These are phyloP conservation scores for Therioaphis trifolii DNA, from an alignment of 2,888 invertebrate genomes.

Conservation along the genomic window DNA sequence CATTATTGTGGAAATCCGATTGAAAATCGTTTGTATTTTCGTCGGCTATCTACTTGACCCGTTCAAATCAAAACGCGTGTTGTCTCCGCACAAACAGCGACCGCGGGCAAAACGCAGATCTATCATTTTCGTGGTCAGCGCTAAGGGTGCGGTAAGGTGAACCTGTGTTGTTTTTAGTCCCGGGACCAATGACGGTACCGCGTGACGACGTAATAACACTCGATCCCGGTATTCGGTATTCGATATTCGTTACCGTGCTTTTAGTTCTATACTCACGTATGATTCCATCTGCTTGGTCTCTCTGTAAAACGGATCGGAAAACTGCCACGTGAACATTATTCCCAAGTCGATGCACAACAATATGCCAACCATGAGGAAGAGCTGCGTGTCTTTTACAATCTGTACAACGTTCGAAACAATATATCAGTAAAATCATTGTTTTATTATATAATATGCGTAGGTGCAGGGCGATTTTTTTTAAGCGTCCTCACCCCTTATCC, in stretches of 20 bases:
- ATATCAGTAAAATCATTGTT: background rate
- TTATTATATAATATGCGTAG: no score
- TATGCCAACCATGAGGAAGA: slow-evolving; percentile 96
- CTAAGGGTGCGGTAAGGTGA: no score
- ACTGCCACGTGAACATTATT: slow-evolving; percentile 97
- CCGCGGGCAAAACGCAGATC: no score
- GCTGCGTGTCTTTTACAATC: slow-evolving; percentile 97
- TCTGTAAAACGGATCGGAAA: slow-evolving; percentile 93
- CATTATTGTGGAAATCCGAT: no score
- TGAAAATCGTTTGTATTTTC: no score
- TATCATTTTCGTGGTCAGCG: background rate
- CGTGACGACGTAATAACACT: background rate
- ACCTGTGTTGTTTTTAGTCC: background rate
- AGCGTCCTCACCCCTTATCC: no score
- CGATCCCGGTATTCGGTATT: background rate
- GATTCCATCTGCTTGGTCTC: slow-evolving; percentile 91
- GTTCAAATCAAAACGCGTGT: no score
- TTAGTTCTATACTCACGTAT: slow-evolving; percentile 76
- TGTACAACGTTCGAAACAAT: slow-evolving; percentile 70
- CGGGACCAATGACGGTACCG: background rate
- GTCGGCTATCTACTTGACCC: no score
- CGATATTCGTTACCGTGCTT: background rate
- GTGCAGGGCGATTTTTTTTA: no score
- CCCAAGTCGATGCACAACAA: slow-evolving; percentile 89
- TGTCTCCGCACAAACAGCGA: no score